Percentiles rank a stretch among this genome's conserved stretches.
Evolutionary conservation across 2,797 vertebrate genomes (phyloP).

Genomic region (Smutsia temminckii): DNA sequence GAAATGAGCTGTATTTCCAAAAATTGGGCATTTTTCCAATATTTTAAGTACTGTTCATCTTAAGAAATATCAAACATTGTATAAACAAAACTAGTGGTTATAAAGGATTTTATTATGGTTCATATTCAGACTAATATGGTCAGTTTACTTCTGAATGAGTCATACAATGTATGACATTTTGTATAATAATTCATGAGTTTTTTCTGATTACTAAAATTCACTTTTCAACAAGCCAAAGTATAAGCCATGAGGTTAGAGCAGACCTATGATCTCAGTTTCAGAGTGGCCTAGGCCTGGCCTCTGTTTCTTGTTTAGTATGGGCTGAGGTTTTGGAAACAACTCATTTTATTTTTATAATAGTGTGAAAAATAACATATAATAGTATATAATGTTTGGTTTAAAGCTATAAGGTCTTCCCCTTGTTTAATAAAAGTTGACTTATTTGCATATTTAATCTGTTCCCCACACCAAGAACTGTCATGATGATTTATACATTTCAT

Average conservation of each 20-base stretch:
- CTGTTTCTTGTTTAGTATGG: neutral
- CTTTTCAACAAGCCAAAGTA: neutral
- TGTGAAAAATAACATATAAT: neutral
- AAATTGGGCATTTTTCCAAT: neutral
- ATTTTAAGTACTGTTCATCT: neutral
- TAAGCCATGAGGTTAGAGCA: neutral
- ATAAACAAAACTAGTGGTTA: neutral
- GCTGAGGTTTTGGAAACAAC: neutral
- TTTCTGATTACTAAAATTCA: neutral
- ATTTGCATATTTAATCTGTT: neutral
- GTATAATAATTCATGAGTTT: neutral
- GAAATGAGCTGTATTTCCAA: neutral
- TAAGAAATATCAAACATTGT: neutral
- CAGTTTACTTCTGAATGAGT: neutral
- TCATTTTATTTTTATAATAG: neutral
- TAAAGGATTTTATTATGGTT: neutral
- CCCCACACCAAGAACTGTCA: neutral
- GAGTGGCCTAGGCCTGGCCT: neutral
- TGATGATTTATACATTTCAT: neutral
- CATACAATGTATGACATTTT: neutral
- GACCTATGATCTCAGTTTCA: neutral
- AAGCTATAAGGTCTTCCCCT: neutral
- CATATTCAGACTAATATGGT: neutral
- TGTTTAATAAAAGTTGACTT: neutral
- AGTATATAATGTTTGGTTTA: neutral